These are phyloP conservation scores for Synodontis membranacea DNA, from an alignment of 2,113 vertebrate genomes.

Conservation along the genomic window DNA sequence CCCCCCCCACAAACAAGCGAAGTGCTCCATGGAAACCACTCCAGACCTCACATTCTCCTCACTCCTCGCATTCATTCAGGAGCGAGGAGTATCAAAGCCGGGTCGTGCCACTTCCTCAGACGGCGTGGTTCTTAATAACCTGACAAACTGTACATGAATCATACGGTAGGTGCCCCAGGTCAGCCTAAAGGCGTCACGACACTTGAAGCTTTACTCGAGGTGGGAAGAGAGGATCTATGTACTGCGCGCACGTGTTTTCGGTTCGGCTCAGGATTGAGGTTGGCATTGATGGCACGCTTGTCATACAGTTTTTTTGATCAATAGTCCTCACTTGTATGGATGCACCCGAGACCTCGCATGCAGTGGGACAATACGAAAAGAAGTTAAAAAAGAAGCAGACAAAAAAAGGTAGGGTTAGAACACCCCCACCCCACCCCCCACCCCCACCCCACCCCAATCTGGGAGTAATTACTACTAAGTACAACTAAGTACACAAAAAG, in stretches of 20 bases:
- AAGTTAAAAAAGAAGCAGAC: constrained; percentile 5
- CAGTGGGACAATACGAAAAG: not conserved
- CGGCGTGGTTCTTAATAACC: constrained; percentile 27
- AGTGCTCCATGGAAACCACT: constrained; percentile 59
- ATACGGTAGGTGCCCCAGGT: not conserved
- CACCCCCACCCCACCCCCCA: constrained; percentile 3
- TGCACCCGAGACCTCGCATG: not conserved
- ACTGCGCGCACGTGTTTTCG: not conserved
- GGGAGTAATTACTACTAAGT: constrained; percentile 64
- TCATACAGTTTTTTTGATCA: not conserved
- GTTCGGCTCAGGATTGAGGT: not conserved
- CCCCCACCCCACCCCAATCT: constrained; percentile 25
- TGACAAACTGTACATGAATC: constrained; percentile 32
- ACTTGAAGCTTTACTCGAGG: not conserved
- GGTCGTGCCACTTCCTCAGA: constrained; percentile 48
- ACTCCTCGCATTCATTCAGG: constrained; percentile 42
- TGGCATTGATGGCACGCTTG: not conserved
- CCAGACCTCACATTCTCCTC: constrained; percentile 43
- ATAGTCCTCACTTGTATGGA: not conserved
- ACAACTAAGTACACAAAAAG: constrained; percentile 65
- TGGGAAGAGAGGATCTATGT: not conserved
- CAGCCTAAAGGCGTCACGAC: not conserved
- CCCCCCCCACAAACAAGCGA: too few relatives aligned
- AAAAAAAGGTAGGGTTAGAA: constrained; percentile 4
- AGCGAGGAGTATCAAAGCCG: constrained; percentile 51